phyloP scores from a whole-genome alignment of 2,888 invertebrate genomes.

The Malthinus seriepunctatus region DNA sequence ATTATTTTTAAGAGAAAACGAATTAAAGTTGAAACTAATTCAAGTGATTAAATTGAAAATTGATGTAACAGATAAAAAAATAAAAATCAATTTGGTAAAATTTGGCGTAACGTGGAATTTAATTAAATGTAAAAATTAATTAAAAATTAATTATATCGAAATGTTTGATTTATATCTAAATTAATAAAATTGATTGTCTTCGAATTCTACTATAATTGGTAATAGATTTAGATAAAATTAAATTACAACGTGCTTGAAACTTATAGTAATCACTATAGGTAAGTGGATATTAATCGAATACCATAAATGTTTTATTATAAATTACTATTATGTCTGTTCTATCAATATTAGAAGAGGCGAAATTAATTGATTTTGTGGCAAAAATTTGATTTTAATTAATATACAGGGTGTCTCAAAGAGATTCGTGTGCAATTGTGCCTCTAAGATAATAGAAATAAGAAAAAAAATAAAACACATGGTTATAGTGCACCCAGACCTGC shows the following conservation, averaged over 20 bases:
- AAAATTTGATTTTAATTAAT: background rate
- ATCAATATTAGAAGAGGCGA: background rate
- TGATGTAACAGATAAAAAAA: too few species aligned
- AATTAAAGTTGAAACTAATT: background rate
- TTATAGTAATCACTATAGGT: constrained; percentile 2
- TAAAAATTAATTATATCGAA: background rate
- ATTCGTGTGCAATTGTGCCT: too few species aligned
- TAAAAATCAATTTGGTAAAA: too few species aligned
- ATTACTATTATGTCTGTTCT: background rate
- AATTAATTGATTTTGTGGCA: background rate
- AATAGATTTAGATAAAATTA: constrained; percentile 8
- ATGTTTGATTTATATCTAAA: constrained; percentile 5
- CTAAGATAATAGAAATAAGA: too few species aligned
- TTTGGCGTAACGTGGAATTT: too few species aligned
- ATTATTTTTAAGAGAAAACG: background rate
- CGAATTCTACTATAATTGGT: background rate
- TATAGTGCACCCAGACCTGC: too few species aligned
- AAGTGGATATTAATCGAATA: constrained; percentile 7
- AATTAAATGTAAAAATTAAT: too few species aligned
- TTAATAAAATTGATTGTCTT: constrained; percentile 8
- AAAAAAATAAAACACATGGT: too few species aligned
- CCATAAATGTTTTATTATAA: constrained; percentile 6
- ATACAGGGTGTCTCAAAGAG: too few species aligned
- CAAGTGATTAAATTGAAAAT: background rate
- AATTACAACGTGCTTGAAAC: constrained; percentile 6